phyloP scores from a whole-genome alignment of 2,797 vertebrate species.

The Megalops cyprinoides region DNA sequence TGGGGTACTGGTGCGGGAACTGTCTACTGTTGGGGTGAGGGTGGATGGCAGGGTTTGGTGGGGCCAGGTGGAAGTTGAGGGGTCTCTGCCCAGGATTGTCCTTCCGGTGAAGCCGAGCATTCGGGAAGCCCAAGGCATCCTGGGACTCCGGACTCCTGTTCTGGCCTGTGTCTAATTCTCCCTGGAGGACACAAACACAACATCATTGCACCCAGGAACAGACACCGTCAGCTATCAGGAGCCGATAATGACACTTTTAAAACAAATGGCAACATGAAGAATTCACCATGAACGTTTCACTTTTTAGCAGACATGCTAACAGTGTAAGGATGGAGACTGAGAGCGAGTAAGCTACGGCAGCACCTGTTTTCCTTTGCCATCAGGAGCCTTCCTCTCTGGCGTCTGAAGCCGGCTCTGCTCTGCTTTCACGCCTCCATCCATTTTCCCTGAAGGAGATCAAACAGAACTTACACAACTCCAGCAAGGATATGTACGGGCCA shows the following conservation, averaged over 20 bases:
- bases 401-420: slow-evolving; percentile 91
- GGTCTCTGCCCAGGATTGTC: slow-evolving; percentile 86
- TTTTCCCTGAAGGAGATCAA: slow-evolving; percentile 79
- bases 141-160: slow-evolving; percentile 88
- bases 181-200: slow-evolving; percentile 64
- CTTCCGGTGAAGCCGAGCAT: slow-evolving; percentile 88
- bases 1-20: slow-evolving; percentile 79
- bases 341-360: too few relatives aligned
- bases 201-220: neutral
- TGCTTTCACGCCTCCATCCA: slow-evolving; percentile 82
- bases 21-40: slow-evolving; percentile 76
- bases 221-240: neutral
- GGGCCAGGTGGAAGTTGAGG: slow-evolving; percentile 87
- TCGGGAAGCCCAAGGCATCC: slow-evolving; percentile 76
- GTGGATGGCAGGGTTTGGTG: slow-evolving; percentile 82
- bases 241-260: neutral
- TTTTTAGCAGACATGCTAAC: too few relatives aligned
- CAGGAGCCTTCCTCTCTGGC: slow-evolving; percentile 87
- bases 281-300: too few relatives aligned
- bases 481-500: neutral
- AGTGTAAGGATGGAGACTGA: neutral
- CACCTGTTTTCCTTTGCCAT: slow-evolving; percentile 89
- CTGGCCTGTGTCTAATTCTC: slow-evolving; percentile 84
- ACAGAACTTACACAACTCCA: neutral
- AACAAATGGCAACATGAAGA: neutral